A percentile compares a stretch with the other conserved stretches of the same genome.
Conservation (phyloP, 2,113 vertebrate genomes). For the Limnothrissa miodon region DNA sequence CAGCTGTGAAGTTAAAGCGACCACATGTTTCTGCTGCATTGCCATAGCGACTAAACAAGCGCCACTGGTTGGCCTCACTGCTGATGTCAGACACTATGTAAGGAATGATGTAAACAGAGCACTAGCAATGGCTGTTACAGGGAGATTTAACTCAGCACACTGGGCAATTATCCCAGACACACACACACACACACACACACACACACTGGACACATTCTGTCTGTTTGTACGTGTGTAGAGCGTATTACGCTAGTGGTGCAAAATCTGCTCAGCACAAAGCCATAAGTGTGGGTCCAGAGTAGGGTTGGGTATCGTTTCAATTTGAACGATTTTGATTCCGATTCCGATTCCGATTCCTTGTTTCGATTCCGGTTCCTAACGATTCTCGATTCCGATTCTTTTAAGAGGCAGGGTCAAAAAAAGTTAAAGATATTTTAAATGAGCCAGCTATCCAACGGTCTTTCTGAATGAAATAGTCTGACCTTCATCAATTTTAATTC, state of each 20-base stretch:
- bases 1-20: background rate
- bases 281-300: background rate
- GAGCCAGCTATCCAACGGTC: no score
- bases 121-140: background rate
- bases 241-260: background rate
- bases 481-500: no score
- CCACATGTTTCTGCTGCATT: background rate
- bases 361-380: no score
- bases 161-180: background rate
- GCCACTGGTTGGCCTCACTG: background rate
- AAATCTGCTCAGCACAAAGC: background rate
- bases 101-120: background rate
- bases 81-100: background rate
- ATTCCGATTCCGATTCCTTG: no score
- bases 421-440: no score
- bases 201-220: background rate
- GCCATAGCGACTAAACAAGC: background rate
- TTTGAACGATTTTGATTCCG: no score
- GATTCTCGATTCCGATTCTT: no score
- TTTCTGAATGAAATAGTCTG: no score
- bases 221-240: slow-evolving; percentile 21
- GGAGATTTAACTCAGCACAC: background rate
- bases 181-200: background rate
- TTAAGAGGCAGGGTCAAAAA: no score
- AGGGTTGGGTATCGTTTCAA: no score